A percentile compares a stretch with the other conserved stretches of the same genome.
phyloP scores from a whole-genome alignment of 2,888 invertebrate genomes.

The Brenthis ino region DNA sequence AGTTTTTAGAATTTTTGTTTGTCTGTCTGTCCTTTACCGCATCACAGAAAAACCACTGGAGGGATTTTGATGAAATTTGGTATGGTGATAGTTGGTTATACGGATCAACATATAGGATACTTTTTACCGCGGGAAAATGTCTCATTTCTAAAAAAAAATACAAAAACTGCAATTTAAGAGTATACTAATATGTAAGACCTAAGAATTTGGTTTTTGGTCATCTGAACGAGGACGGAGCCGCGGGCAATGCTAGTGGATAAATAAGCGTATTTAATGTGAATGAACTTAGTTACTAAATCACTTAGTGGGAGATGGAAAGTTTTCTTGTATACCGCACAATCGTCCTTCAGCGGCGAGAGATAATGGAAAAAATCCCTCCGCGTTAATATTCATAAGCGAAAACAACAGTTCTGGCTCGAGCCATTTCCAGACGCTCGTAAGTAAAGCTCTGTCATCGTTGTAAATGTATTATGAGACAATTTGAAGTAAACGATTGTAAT shows the following conservation, averaged over 20 bases:
- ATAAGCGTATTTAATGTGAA: conserved; percentile 29
- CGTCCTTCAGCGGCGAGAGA: conserved; percentile 51
- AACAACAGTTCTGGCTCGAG: conserved; percentile 34
- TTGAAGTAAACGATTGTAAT: conserved; percentile 5
- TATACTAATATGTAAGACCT: too few relatives aligned
- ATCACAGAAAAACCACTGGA: too few relatives aligned
- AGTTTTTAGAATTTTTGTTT: too few relatives aligned
- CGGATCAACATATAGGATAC: too few relatives aligned
- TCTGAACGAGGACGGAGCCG: too few relatives aligned
- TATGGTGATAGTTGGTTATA: too few relatives aligned
- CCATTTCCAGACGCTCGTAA: conserved; percentile 24
- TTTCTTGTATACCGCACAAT: conserved; percentile 58
- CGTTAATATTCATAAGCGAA: conserved; percentile 67
- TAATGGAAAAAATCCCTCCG: conserved; percentile 63
- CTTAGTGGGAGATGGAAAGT: conserved; percentile 50
- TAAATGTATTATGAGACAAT: conserved; percentile 24
- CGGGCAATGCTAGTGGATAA: conserved; percentile 12
- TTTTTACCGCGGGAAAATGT: too few relatives aligned
- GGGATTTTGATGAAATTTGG: too few relatives aligned
- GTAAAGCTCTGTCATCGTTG: conserved; percentile 30
- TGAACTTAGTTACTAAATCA: conserved; percentile 44
- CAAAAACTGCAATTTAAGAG: too few relatives aligned
- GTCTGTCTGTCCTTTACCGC: too few relatives aligned
- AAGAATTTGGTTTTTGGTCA: too few relatives aligned
- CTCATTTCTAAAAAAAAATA: too few relatives aligned